phyloP scores from a whole-genome alignment of 2,888 invertebrate species.

The Camponotus fellah region DNA sequence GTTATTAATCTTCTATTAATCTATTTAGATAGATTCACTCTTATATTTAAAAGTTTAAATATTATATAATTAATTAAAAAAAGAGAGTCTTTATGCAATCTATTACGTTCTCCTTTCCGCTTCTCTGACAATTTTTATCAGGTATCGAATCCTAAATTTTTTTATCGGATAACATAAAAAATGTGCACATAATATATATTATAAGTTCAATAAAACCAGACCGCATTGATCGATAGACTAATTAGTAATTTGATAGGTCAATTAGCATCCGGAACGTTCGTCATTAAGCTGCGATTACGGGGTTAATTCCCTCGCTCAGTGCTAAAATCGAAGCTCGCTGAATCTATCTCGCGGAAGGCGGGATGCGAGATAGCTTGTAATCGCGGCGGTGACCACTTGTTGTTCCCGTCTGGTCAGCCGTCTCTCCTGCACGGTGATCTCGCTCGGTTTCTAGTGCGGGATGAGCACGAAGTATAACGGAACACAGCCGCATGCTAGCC shows the following conservation, averaged over 20 bases:
- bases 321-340: slow-evolving; percentile 37
- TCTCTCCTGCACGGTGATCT: slow-evolving; percentile 65
- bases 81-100: not conserved
- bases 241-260: slow-evolving; percentile 50
- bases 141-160: slow-evolving; percentile 4
- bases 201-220: not conserved
- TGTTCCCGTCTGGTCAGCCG: slow-evolving; percentile 71
- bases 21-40: not conserved
- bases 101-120: not conserved
- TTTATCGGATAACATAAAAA: slow-evolving; percentile 1
- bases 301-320: slow-evolving; percentile 8
- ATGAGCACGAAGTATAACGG: slow-evolving; percentile 34
- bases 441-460: slow-evolving; percentile 45
- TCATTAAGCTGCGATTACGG: slow-evolving; percentile 24
- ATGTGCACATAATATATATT: not conserved
- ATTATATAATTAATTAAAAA: not conserved
- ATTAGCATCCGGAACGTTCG: slow-evolving; percentile 35
- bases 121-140: slow-evolving; percentile 9
- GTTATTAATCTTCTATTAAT: not conserved
- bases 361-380: slow-evolving; percentile 58
- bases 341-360: slow-evolving; percentile 49
- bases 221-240: slow-evolving; percentile 19
- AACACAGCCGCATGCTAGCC: slow-evolving; percentile 56
- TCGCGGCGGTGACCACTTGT: slow-evolving; percentile 78
- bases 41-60: not conserved